Percentiles rank a stretch among this genome's conserved stretches.
Evolutionary conservation across 2,888 invertebrate genomes (phyloP).

Genomic region (Polyommatus icarus): DNA sequence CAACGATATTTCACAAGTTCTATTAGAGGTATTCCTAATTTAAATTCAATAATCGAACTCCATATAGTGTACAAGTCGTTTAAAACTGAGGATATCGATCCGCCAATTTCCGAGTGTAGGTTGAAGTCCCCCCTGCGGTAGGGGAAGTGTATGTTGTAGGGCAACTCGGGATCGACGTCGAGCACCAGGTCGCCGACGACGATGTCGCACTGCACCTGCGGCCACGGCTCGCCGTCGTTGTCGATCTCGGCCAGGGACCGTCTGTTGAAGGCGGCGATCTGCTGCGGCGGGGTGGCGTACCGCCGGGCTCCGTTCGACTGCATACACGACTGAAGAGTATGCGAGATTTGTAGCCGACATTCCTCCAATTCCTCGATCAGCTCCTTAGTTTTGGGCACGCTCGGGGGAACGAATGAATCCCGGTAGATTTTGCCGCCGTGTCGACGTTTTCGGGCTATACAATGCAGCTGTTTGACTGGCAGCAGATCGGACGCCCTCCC

Average conservation of each 20-base stretch:
- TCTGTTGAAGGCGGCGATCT: conserved; percentile 93
- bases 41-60: conserved; percentile 88
- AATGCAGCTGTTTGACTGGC: conserved; percentile 92
- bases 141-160: conserved; percentile 95
- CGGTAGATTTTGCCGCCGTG: conserved; percentile 78
- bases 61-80: conserved; percentile 94
- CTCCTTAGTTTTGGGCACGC: conserved; percentile 84
- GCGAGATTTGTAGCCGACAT: conserved; percentile 89
- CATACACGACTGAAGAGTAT: conserved; percentile 91
- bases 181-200: conserved; percentile 90
- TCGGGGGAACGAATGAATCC: conserved; percentile 84
- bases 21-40: conserved; percentile 86
- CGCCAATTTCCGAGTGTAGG: conserved; percentile 90
- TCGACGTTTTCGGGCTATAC: conserved; percentile 86
- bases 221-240: conserved; percentile 81
- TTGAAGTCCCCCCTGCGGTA: conserved; percentile 93
- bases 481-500: conserved; percentile 94
- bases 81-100: conserved; percentile 90
- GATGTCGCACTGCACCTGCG: conserved; percentile 82
- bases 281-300: conserved; percentile 93
- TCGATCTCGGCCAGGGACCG: conserved; percentile 86
- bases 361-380: conserved; percentile 90
- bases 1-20: conserved; percentile 90
- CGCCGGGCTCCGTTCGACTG: conserved; percentile 90
- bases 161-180: conserved; percentile 83